Conservation (phyloP, 2,888 invertebrate genomes). For the Norana najaformis region DNA sequence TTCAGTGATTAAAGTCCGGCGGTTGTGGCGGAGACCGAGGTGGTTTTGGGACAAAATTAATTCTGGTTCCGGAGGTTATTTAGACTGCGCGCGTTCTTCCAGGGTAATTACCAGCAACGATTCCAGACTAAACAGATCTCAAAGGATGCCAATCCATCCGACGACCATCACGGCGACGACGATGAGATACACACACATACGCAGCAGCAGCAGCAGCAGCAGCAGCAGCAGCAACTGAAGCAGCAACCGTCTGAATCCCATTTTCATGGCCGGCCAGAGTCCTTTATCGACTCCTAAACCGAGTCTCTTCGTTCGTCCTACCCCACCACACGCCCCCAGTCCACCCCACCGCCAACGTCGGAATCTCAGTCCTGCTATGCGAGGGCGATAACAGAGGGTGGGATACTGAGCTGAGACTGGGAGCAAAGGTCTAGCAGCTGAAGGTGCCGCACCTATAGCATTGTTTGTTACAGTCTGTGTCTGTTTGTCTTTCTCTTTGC, state of each 20-base stretch:
- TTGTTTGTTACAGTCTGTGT: background rate
- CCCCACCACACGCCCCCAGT: background rate
- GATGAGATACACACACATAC: background rate
- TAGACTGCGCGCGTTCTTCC: background rate
- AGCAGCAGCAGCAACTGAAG: background rate
- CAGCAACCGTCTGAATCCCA: too few species aligned
- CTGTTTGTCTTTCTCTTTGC: background rate
- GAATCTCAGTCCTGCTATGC: background rate
- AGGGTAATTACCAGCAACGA: background rate
- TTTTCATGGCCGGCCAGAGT: too few species aligned
- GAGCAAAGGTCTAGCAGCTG: background rate
- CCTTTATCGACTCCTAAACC: too few species aligned
- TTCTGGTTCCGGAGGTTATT: background rate
- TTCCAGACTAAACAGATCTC: background rate
- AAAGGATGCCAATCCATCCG: background rate
- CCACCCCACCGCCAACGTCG: background rate
- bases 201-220: background rate
- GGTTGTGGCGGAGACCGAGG: too few species aligned
- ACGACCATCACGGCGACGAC: too few species aligned
- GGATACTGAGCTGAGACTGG: background rate
- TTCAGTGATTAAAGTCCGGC: background rate
- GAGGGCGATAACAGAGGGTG: background rate
- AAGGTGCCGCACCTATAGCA: too few species aligned
- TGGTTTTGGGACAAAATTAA: background rate
- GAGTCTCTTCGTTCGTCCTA: too few species aligned